phyloP scores from a whole-genome alignment of 2,888 invertebrate genomes.

The Heliconius ethilla region DNA sequence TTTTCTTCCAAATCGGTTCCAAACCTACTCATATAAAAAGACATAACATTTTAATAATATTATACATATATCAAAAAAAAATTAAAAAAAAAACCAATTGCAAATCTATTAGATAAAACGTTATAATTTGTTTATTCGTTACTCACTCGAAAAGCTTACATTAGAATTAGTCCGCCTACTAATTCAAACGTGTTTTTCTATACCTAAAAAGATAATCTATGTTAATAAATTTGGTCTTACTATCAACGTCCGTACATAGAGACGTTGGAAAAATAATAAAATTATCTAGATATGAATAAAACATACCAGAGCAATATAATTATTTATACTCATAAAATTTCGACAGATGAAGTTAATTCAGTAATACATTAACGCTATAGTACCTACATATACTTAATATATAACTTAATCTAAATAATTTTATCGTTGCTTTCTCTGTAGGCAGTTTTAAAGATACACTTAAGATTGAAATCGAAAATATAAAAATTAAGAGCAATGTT shows the following conservation, averaged over 20 bases:
- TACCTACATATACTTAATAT: not conserved
- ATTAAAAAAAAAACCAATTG: not conserved
- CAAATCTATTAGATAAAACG: not conserved
- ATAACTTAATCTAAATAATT: slow-evolving; percentile 38
- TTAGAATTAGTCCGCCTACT: slow-evolving; percentile 22
- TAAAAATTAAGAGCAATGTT: slow-evolving; percentile 16
- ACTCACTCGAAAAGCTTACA: slow-evolving; percentile 21
- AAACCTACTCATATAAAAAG: not conserved
- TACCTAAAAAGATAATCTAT: slow-evolving; percentile 22
- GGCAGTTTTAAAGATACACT: slow-evolving; percentile 21
- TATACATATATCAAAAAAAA: not conserved
- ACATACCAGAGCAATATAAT: slow-evolving; percentile 33
- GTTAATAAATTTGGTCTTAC: slow-evolving; percentile 27
- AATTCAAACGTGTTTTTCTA: slow-evolving; percentile 21
- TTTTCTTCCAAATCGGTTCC: not conserved
- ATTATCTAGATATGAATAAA: slow-evolving; percentile 39
- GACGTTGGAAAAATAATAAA: slow-evolving; percentile 31
- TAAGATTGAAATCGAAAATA: slow-evolving; percentile 8
- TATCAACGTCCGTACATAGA: slow-evolving; percentile 26
- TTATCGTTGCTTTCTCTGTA: slow-evolving; percentile 36
- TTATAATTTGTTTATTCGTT: slow-evolving; percentile 16
- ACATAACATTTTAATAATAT: not conserved
- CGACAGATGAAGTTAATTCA: slow-evolving; percentile 36
- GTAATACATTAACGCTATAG: slow-evolving; percentile 37
- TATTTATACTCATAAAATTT: slow-evolving; percentile 38